Conservation (phyloP, 2,797 vertebrate genomes). For the Sternotherus odoratus region DNA sequence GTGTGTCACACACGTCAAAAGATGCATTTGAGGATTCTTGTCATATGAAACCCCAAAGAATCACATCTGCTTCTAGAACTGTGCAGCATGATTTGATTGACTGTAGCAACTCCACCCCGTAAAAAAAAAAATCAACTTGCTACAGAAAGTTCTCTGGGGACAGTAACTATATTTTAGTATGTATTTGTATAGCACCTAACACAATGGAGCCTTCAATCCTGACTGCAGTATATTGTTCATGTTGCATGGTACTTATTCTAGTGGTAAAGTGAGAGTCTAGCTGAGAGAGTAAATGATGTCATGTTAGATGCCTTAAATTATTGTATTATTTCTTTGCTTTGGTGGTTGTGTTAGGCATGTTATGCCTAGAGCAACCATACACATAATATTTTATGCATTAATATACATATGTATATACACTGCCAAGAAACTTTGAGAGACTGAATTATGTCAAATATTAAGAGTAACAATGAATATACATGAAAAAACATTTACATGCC, state of each 20-base stretch:
- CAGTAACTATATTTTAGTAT: background rate
- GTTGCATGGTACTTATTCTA: background rate
- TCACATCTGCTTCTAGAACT: background rate
- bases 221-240: background rate
- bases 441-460: background rate
- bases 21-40: background rate
- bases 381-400: background rate
- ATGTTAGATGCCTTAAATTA: background rate
- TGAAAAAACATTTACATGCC: background rate
- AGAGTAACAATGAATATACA: background rate
- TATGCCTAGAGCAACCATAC: background rate
- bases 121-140: too few species aligned
- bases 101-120: too few species aligned
- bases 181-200: background rate
- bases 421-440: slow-evolving; percentile 5
- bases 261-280: background rate
- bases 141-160: background rate
- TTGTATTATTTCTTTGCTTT: background rate
- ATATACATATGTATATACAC: accelerated
- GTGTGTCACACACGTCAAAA: background rate
- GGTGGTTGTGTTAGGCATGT: background rate
- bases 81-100: background rate
- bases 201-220: background rate
- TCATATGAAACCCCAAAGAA: background rate
- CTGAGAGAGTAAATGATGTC: background rate